Conservation (phyloP, 2,797 vertebrate genomes). For the Thamnophis elegans region DNA sequence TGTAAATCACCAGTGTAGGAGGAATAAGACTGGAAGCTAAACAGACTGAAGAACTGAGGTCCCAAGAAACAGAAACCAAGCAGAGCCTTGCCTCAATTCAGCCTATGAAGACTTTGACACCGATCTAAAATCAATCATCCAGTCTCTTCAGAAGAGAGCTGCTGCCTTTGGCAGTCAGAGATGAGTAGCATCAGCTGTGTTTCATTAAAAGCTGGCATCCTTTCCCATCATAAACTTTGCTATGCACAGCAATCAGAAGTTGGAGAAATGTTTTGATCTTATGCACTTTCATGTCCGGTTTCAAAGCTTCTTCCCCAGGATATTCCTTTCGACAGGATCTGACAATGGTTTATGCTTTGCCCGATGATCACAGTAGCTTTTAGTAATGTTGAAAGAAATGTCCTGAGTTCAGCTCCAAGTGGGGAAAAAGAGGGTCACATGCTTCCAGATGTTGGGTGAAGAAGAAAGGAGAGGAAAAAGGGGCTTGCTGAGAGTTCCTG, state of each 20-base stretch:
- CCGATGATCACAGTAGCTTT: not conserved
- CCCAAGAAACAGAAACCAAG: not conserved
- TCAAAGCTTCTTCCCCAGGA: not conserved
- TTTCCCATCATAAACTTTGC: not conserved
- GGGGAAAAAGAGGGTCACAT: too few species aligned
- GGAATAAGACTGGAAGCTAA: not conserved
- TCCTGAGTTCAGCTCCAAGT: too few species aligned
- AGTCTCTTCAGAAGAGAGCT: not conserved
- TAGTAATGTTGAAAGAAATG: not conserved
- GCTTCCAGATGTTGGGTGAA: too few species aligned
- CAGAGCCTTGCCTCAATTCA: not conserved
- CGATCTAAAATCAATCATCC: not conserved
- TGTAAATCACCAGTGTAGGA: not conserved
- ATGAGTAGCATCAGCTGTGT: not conserved
- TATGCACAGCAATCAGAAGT: not conserved
- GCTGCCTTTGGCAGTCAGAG: not conserved
- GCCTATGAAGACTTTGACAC: not conserved
- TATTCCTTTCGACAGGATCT: not conserved
- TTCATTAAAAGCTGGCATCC: not conserved
- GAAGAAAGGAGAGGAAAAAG: too few species aligned
- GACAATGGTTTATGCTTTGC: not conserved
- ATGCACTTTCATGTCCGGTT: not conserved
- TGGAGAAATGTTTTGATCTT: not conserved
- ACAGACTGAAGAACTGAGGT: not conserved
- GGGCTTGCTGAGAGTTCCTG: too few species aligned